Evolutionary conservation across 2,113 vertebrate species (phyloP).

Genomic region (Dendrocopos noguchii): DNA sequence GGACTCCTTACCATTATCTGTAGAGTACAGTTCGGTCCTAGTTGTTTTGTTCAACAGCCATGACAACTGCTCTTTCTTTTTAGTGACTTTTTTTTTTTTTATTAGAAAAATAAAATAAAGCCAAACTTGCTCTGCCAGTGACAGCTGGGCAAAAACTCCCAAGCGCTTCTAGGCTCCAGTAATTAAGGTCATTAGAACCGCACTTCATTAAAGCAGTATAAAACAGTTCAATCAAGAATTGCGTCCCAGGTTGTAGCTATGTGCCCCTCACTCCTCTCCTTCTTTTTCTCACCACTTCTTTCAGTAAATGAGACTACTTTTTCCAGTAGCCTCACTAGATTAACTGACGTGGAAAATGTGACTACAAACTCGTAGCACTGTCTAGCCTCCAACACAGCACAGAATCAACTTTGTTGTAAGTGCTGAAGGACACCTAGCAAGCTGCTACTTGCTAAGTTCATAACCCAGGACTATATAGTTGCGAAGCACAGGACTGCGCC

Average conservation of each 20-base stretch:
- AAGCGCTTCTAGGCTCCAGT: conserved; percentile 24
- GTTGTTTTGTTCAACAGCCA: conserved; percentile 49
- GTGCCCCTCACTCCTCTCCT: conserved; percentile 37
- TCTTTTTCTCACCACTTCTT: conserved; percentile 37
- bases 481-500: conserved; percentile 62
- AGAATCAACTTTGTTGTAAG: conserved; percentile 76
- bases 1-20: conserved; percentile 73
- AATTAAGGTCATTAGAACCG: conserved; percentile 20
- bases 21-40: conserved; percentile 31
- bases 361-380: conserved; percentile 68
- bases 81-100: not conserved
- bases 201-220: conserved; percentile 14
- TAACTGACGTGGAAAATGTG: conserved; percentile 79
- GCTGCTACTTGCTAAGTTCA: conserved; percentile 71
- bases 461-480: not conserved
- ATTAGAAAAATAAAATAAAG: not conserved
- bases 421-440: conserved; percentile 75
- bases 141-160: not conserved
- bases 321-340: conserved; percentile 76
- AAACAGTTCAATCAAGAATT: conserved; percentile 7
- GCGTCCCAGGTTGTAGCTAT: not conserved
- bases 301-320: conserved; percentile 73
- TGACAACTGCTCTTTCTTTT: conserved; percentile 42
- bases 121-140: not conserved
- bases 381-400: conserved; percentile 72